Evolutionary conservation across 1,140 invertebrate species (phyloP).

Genomic region (Drosophila bipectinata): DNA sequence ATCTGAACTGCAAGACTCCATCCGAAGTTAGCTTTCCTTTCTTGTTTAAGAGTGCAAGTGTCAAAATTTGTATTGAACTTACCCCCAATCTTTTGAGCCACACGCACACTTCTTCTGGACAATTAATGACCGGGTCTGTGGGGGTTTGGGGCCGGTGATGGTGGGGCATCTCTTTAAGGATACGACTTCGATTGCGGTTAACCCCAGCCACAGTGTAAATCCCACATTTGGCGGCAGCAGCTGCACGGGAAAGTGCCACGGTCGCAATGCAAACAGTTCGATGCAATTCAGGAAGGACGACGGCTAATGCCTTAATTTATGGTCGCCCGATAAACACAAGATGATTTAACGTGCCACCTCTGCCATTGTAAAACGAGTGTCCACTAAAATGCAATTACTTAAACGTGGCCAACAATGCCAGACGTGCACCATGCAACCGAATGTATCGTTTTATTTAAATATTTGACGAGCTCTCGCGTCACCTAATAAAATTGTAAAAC

Average conservation of each 20-base stretch:
- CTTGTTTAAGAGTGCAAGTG: background rate
- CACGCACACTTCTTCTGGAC: slow-evolving; percentile 36
- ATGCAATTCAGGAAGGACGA: slow-evolving; percentile 59
- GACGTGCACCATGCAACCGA: slow-evolving; percentile 7
- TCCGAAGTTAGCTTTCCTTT: background rate
- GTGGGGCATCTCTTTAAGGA: slow-evolving; percentile 30
- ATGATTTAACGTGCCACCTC: slow-evolving; percentile 66
- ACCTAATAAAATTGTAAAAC: slow-evolving; percentile 82
- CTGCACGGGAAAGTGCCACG: slow-evolving; percentile 73
- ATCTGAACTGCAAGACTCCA: too few species aligned
- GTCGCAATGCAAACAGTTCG: slow-evolving; percentile 78
- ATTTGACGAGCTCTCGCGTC: slow-evolving; percentile 58
- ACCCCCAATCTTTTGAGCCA: slow-evolving; percentile 7
- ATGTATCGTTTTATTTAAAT: slow-evolving; percentile 68
- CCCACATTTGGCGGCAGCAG: slow-evolving; percentile 74
- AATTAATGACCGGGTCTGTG: slow-evolving; percentile 55
- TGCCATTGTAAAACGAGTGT: slow-evolving; percentile 66
- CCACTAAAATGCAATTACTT: slow-evolving; percentile 79
- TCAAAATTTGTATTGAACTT: slow-evolving; percentile 5
- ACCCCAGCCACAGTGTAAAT: slow-evolving; percentile 65
- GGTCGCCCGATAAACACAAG: slow-evolving; percentile 74
- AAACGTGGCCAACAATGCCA: slow-evolving; percentile 58
- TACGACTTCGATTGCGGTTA: slow-evolving; percentile 71
- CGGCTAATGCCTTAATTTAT: slow-evolving; percentile 78
- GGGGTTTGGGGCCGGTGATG: slow-evolving; percentile 2